Evolutionary conservation across 2,888 invertebrate genomes (phyloP), one percentile per base, ranked within the genome.

Genomic region (Drosophila meridiana): DNA sequence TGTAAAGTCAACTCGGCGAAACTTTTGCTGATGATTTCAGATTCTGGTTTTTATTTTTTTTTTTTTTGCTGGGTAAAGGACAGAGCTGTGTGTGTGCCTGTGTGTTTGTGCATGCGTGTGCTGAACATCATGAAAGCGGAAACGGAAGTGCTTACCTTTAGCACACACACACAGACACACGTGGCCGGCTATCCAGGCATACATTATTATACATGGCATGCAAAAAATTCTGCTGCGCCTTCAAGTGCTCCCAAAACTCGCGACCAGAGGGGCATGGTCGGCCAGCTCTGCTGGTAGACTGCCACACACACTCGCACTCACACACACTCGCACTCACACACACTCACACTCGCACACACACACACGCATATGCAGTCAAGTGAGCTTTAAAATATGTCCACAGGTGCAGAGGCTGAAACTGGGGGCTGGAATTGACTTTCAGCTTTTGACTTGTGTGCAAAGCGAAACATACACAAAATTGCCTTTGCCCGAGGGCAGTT

Each of bases 131-230:
- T 88, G 76, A 85, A 88, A 83, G 77, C 87, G 89, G 87, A 89
- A 87, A 73, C 89, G 85, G 87, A 85, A 87, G 85, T 87, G 84
- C 85, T 85, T 89, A 87, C 85, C 80, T 74, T 80, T 71, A 56
- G 69, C 69, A 74, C 71, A 82, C 48, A 59, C 48, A 61, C 62
- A 68, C 55, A 69, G 45, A 57, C 45, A 65, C 67, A 64, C 53
- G 61, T 58, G 56, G 56, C 20, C 56, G 50, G 53, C 9, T 59
- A 69, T 50, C 70, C 53, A 75, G 53, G 57, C 73, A 69, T 73
- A 73, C 66, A 69, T 78, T 71, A 76, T 78, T 80, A 76, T 78
- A 78, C 61, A 76, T 73, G 73, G 72, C 64, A 83, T 83, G 83
- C 42, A 78, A 80, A 73, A 83, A 81, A 81, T 83, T 36, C 62